Conservation (phyloP, 2,888 invertebrate species). For the Stictocephala bisonia region DNA sequence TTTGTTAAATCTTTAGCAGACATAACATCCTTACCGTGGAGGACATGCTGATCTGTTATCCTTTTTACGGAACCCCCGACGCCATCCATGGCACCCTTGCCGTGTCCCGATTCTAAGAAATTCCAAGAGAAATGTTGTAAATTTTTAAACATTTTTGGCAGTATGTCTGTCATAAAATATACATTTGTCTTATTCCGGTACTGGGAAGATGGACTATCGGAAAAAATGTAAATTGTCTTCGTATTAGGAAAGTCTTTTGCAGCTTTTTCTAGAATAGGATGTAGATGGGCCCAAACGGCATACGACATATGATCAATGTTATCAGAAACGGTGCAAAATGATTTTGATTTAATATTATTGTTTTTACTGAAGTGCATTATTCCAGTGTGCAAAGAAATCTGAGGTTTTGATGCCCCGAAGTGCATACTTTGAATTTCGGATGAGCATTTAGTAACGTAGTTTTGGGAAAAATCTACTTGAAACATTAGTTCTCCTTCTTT, state of each 20-base stretch:
- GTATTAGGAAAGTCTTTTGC: constrained; percentile 7
- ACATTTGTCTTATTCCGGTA: constrained; percentile 18
- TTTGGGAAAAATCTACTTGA: constrained; percentile 29
- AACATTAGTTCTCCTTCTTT: constrained; percentile 7
- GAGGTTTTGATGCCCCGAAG: constrained; percentile 2
- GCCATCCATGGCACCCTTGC: constrained; percentile 17
- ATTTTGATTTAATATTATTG: constrained; percentile 30
- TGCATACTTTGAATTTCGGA: constrained; percentile 23
- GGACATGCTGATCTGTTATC: neutral
- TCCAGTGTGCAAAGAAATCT: constrained; percentile 2
- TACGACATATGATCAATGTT: neutral
- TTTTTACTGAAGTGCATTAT: constrained; percentile 1
- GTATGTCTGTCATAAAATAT: neutral
- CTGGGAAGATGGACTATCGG: constrained; percentile 10
- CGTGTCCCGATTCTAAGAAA: constrained; percentile 2
- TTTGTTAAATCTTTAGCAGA: neutral
- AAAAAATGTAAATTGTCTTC: constrained; percentile 7
- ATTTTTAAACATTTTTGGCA: constrained; percentile 6
- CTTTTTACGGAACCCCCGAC: constrained; percentile 10
- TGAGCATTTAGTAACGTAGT: neutral
- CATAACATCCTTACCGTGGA: constrained; percentile 2
- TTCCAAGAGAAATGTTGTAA: constrained; percentile 8
- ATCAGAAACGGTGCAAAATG: neutral
- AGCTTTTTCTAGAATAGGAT: constrained; percentile 5
- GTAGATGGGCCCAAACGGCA: neutral